These are phyloP conservation scores for Yponomeuta sedellus DNA, from an alignment of 2,888 invertebrate species.

Conservation along the genomic window DNA sequence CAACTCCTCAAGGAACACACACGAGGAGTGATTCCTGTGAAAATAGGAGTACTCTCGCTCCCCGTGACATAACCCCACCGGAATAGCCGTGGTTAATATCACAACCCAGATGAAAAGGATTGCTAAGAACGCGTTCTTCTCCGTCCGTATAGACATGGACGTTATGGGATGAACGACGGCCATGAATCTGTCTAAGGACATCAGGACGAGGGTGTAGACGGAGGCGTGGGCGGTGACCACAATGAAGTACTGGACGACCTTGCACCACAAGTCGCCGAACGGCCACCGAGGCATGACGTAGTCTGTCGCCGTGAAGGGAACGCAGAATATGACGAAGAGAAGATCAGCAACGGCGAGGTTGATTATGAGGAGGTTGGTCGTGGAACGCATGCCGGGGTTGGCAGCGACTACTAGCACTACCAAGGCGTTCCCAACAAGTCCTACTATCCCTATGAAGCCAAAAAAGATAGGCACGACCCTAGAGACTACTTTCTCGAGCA, in stretches of 20 bases:
- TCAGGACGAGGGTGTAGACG: constrained; percentile 94
- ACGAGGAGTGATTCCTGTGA: constrained; percentile 80
- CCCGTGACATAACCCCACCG: constrained; percentile 86
- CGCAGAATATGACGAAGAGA: constrained; percentile 94
- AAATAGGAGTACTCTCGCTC: constrained; percentile 81
- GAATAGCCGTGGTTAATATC: constrained; percentile 86
- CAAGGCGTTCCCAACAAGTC: constrained; percentile 91
- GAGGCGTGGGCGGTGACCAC: constrained; percentile 95
- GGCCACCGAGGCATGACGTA: constrained; percentile 93
- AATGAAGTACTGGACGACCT: constrained; percentile 92
- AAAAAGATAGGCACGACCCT: constrained; percentile 89
- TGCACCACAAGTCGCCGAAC: constrained; percentile 93
- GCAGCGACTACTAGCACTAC: constrained; percentile 92
- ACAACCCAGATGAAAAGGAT: constrained; percentile 88
- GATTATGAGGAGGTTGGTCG: constrained; percentile 93
- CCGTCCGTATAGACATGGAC: constrained; percentile 90
- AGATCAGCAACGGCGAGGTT: constrained; percentile 94
- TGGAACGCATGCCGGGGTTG: constrained; percentile 94
- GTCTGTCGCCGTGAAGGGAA: constrained; percentile 94
- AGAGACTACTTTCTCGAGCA: constrained; percentile 80
- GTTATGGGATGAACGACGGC: constrained; percentile 95
- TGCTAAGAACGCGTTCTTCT: constrained; percentile 86
- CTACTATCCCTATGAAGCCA: constrained; percentile 89
- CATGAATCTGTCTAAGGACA: constrained; percentile 94
- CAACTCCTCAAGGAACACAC: constrained; percentile 80